Evolutionary conservation across 1,140 invertebrate species (phyloP).

Genomic region (Lucilia cuprina): DNA sequence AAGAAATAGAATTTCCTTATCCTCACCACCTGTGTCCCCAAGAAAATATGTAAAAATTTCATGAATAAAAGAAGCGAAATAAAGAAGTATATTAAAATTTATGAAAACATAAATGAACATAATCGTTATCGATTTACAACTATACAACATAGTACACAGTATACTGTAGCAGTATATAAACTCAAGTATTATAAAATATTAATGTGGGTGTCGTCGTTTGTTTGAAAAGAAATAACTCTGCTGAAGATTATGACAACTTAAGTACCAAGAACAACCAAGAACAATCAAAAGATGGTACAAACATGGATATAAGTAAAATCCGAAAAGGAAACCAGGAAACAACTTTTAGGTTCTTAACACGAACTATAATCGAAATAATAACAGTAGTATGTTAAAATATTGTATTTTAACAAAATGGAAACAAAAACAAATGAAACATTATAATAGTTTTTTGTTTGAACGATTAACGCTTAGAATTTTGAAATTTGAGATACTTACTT

Average conservation of each 20-base stretch:
- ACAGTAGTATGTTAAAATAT: not conserved
- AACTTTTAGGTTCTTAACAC: not conserved
- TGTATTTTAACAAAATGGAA: too few species aligned
- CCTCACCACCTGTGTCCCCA: too few species aligned
- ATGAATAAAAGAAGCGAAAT: too few species aligned
- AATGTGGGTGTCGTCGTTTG: too few species aligned
- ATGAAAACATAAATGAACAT: conserved; percentile 5
- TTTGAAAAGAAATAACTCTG: too few species aligned
- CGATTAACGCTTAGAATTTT: too few species aligned
- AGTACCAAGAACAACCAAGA: not conserved
- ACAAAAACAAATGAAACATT: too few species aligned
- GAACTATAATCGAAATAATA: not conserved
- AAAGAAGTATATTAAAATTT: not conserved
- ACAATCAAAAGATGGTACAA: not conserved
- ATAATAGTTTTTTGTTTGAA: too few species aligned
- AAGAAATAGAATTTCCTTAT: too few species aligned
- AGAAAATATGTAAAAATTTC: too few species aligned
- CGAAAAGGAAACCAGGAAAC: not conserved
- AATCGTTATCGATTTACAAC: not conserved
- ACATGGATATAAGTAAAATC: not conserved
- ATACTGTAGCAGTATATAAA: not conserved
- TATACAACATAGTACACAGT: not conserved
- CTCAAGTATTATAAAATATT: too few species aligned
- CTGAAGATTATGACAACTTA: not conserved
- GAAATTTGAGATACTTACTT: too few species aligned